These are phyloP conservation scores for Crotalus viridis DNA, from an alignment of 2,113 vertebrate species.

Conservation along the genomic window DNA sequence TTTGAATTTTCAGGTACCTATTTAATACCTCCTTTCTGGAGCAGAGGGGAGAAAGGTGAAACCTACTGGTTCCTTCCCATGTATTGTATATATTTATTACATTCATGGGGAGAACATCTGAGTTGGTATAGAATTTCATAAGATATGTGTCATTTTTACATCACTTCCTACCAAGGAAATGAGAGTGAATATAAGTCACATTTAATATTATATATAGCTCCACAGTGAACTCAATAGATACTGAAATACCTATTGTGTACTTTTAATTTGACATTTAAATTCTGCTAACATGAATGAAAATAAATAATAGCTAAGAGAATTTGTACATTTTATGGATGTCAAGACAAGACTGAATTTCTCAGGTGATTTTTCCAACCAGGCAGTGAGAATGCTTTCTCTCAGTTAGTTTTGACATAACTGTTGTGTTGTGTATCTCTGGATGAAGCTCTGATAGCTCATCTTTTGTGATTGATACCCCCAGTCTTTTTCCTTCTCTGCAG, in stretches of 20 bases:
- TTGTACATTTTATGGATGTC: background rate
- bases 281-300: background rate
- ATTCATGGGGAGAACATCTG: background rate
- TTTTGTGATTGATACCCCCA: background rate
- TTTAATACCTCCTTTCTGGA: background rate
- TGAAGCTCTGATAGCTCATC: background rate
- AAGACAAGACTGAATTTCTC: background rate
- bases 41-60: background rate
- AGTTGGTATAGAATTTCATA: background rate
- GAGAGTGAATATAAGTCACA: background rate
- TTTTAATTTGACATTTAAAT: background rate
- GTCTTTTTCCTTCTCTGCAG: background rate
- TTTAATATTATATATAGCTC: background rate
- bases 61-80: background rate
- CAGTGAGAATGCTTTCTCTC: background rate
- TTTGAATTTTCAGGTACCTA: background rate
- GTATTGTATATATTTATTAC: background rate
- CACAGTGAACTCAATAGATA: background rate
- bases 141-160: background rate
- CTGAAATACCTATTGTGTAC: background rate
- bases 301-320: background rate
- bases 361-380: background rate
- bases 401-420: background rate
- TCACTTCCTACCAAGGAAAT: background rate
- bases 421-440: background rate